Percentiles rank a stretch among this genome's conserved stretches.
phyloP scores from a whole-genome alignment of 2,113 vertebrate genomes.

The Varanus salvator region DNA sequence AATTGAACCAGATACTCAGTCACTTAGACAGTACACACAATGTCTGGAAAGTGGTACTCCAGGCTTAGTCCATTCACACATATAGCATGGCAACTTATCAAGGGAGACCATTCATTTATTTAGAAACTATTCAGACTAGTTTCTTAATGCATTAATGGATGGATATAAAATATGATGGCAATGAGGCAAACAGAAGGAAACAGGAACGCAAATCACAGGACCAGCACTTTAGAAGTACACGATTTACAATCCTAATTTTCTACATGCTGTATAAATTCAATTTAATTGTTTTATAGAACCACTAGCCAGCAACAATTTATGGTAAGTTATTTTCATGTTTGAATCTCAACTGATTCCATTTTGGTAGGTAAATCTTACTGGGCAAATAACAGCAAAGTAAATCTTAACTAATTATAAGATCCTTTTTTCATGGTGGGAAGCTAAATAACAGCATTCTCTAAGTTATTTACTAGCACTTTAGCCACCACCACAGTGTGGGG shows the following conservation, averaged over 20 bases:
- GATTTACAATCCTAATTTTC: constrained; percentile 62
- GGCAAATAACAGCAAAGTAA: constrained; percentile 54
- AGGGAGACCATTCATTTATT: not conserved
- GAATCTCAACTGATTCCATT: constrained; percentile 57
- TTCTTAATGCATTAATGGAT: not conserved
- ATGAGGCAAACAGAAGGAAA: not conserved
- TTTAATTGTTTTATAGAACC: constrained; percentile 59
- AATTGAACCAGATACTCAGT: not conserved
- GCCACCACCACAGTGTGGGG: constrained; percentile 69
- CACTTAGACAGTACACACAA: not conserved
- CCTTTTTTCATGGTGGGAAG: constrained; percentile 24
- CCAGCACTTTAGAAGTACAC: constrained; percentile 40
- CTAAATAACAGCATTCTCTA: constrained; percentile 58
- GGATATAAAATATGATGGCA: constrained; percentile 6
- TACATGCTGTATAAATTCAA: constrained; percentile 32
- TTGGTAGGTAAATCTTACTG: constrained; percentile 38
- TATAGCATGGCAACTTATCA: not conserved
- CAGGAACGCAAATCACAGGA: not conserved
- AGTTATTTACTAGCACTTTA: constrained; percentile 65
- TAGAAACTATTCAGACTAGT: not conserved
- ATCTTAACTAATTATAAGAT: constrained; percentile 47
- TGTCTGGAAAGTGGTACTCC: not conserved
- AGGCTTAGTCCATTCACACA: not conserved
- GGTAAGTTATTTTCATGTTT: constrained; percentile 63
- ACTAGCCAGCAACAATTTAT: constrained; percentile 61